Conservation (phyloP, 1,140 invertebrate genomes). For the Drosophila watanabei region DNA sequence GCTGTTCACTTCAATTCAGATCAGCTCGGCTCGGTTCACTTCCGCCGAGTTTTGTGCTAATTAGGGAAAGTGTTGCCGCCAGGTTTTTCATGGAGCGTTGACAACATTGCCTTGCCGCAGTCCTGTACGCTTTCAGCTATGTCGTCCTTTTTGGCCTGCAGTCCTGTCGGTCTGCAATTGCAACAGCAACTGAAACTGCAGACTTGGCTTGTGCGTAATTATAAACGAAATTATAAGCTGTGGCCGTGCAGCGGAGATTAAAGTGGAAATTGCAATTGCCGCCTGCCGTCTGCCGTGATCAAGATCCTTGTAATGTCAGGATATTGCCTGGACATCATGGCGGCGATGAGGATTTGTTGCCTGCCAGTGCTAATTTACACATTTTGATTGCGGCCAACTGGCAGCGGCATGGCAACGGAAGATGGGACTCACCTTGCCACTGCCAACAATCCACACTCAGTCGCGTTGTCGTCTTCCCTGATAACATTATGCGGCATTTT, state of each 20-base stretch:
- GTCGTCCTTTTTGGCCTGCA: constrained; percentile 2
- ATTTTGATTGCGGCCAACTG: constrained; percentile 75
- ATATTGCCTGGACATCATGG: constrained; percentile 31
- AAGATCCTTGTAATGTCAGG: constrained; percentile 34
- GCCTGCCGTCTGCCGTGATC: constrained; percentile 34
- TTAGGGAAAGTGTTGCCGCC: constrained; percentile 74
- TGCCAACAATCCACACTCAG: constrained; percentile 21
- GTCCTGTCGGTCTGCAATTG: constrained; percentile 9
- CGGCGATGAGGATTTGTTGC: constrained; percentile 67
- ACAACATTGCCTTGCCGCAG: constrained; percentile 19
- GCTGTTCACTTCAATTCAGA: constrained; percentile 21
- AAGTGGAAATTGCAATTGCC: constrained; percentile 77
- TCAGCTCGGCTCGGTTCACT: constrained; percentile 20
- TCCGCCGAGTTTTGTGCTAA: constrained; percentile 62
- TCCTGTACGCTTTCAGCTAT: not conserved
- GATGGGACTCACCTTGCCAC: constrained; percentile 37
- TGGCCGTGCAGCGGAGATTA: constrained; percentile 71
- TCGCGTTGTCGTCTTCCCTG: constrained; percentile 38
- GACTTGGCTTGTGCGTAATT: constrained; percentile 74
- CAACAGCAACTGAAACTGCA: constrained; percentile 28
- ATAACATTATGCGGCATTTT: constrained; percentile 82
- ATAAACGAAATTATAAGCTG: constrained; percentile 84
- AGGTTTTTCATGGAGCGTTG: constrained; percentile 54
- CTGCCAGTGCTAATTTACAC: constrained; percentile 77
- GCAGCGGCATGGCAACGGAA: not conserved